Evolutionary conservation across 2,888 invertebrate species (phyloP).

Genomic region (Gymnosoma rotundatum): DNA sequence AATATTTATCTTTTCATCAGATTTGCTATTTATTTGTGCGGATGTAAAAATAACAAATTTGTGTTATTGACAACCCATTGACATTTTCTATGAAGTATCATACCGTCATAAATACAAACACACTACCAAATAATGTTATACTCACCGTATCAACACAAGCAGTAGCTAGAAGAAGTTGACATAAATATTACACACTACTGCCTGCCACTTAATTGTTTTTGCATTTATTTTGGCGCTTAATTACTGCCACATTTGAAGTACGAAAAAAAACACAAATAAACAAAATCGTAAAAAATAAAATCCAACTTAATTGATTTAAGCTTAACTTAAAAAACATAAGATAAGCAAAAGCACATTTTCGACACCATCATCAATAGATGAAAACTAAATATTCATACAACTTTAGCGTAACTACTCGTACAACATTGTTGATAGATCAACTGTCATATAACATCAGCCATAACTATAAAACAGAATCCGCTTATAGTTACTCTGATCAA

Average conservation of each 20-base stretch:
- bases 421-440: constrained; percentile 64
- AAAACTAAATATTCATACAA: constrained; percentile 51
- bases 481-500: constrained; percentile 29
- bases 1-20: constrained; percentile 63
- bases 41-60: constrained; percentile 49
- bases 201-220: constrained; percentile 20
- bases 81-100: constrained; percentile 62
- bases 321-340: not conserved
- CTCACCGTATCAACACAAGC: not conserved
- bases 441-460: constrained; percentile 72
- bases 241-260: constrained; percentile 19
- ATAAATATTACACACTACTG: constrained; percentile 21
- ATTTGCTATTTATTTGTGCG: constrained; percentile 27
- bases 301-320: constrained; percentile 6
- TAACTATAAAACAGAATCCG: constrained; percentile 70
- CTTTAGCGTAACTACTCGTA: constrained; percentile 48
- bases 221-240: constrained; percentile 30
- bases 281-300: constrained; percentile 29
- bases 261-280: not conserved
- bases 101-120: constrained; percentile 21
- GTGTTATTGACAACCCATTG: constrained; percentile 67
- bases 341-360: not conserved
- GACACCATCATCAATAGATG: constrained; percentile 8
- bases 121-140: not conserved
- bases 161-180: constrained; percentile 12